Percentiles rank a stretch among this genome's conserved stretches.
These are phyloP conservation scores for Harpagifer antarcticus DNA, from an alignment of 2,797 vertebrate species.

Conservation along the genomic window DNA sequence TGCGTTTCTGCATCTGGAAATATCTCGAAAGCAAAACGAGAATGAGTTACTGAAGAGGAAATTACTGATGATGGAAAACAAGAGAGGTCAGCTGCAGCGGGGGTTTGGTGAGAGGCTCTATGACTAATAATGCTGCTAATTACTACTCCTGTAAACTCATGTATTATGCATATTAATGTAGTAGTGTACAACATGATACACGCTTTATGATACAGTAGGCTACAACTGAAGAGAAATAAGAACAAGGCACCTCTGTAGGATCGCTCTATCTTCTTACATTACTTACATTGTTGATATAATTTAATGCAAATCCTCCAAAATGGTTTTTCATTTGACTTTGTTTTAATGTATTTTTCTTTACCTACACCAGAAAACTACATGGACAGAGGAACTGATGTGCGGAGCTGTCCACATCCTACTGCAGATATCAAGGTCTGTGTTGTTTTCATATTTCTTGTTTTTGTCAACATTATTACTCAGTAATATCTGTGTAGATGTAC, in stretches of 20 bases:
- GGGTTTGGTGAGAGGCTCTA: constrained; percentile 66
- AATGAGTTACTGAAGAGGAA: constrained; percentile 79
- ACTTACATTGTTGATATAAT: background rate
- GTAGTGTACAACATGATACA: background rate
- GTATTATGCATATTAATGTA: background rate
- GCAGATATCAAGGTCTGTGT: constrained; percentile 67
- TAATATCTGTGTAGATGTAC: background rate
- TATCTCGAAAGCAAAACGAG: constrained; percentile 80
- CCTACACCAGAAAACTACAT: constrained; percentile 70
- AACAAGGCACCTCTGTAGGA: background rate
- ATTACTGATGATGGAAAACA: constrained; percentile 72
- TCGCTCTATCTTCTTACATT: background rate
- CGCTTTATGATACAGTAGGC: background rate
- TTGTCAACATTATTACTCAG: too few species aligned
- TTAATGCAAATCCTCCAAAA: background rate
- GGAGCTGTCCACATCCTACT: constrained; percentile 53
- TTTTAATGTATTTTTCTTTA: background rate
- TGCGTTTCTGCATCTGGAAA: constrained; percentile 79
- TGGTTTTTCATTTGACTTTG: background rate
- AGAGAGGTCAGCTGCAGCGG: constrained; percentile 69
- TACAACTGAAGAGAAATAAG: background rate
- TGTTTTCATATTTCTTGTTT: background rate
- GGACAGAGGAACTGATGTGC: constrained; percentile 62
- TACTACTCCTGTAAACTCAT: background rate
- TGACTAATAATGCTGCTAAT: background rate